phyloP scores from a whole-genome alignment of 2,113 vertebrate species.

The Lophotis ruficrista region DNA sequence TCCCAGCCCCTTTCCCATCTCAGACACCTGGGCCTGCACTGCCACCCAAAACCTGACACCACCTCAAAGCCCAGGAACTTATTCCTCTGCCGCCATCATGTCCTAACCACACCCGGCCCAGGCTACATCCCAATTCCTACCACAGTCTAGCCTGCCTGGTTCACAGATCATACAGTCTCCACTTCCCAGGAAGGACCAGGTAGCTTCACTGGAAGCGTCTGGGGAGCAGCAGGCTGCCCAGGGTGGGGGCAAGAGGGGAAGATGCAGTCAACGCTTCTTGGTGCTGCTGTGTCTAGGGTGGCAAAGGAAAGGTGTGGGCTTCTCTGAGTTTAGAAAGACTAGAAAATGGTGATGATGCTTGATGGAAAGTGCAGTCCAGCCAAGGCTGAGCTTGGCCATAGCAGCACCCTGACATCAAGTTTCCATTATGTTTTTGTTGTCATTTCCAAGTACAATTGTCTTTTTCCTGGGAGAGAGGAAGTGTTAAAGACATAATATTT shows the following conservation, averaged over 20 bases:
- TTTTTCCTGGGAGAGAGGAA: background rate
- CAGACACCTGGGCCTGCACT: background rate
- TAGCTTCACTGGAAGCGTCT: background rate
- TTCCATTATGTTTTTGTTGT: background rate
- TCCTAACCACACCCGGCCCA: background rate
- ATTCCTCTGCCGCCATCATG: background rate
- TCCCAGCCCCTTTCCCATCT: background rate
- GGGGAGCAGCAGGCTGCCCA: background rate
- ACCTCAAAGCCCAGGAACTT: background rate
- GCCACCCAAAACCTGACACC: background rate
- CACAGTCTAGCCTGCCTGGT: background rate
- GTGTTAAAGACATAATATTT: background rate
- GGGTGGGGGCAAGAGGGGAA: accelerated
- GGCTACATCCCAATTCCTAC: background rate
- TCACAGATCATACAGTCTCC: background rate
- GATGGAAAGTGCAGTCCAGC: background rate
- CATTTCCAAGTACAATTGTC: constrained; percentile 9
- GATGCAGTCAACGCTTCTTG: accelerated
- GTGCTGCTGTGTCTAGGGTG: background rate
- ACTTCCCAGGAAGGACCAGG: accelerated
- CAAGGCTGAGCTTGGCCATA: background rate
- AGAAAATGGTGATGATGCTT: background rate
- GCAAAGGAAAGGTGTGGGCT: background rate
- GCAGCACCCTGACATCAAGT: background rate
- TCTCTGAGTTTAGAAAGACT: background rate